Conservation (phyloP, 2,113 vertebrate genomes). For the Trematomus loennbergii region DNA sequence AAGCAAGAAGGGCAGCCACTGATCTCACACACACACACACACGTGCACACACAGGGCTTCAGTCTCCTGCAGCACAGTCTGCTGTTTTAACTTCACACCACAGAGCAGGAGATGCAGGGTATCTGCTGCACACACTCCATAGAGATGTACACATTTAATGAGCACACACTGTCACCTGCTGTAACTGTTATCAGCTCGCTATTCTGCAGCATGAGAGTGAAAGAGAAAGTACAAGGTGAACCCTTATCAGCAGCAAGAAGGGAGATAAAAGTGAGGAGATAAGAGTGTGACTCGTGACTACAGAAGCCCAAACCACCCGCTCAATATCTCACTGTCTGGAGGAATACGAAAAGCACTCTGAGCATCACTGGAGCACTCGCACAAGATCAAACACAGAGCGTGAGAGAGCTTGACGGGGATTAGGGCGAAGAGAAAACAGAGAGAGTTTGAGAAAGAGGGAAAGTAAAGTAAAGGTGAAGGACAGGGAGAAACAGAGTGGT, state of each 20-base stretch:
- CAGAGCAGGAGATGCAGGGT: neutral
- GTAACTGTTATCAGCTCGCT: constrained; percentile 25
- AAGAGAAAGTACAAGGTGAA: constrained; percentile 38
- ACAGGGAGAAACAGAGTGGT: neutral
- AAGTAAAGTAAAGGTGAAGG: constrained; percentile 18
- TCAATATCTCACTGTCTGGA: constrained; percentile 51
- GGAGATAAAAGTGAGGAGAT: constrained; percentile 33
- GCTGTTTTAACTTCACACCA: constrained; percentile 6
- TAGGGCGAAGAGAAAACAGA: constrained; percentile 10
- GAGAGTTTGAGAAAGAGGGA: neutral
- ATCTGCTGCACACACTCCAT: constrained; percentile 7
- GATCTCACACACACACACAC: constrained; percentile 15
- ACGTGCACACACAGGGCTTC: constrained; percentile 19
- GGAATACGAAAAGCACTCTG: constrained; percentile 28
- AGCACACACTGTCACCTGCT: constrained; percentile 25
- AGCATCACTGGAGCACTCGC: constrained; percentile 26
- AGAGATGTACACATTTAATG: constrained; percentile 11
- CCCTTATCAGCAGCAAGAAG: constrained; percentile 53
- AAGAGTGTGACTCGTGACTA: constrained; percentile 44
- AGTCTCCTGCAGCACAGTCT: constrained; percentile 31
- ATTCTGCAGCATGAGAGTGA: constrained; percentile 34
- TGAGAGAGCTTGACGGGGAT: constrained; percentile 22
- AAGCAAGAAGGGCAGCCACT: constrained; percentile 17
- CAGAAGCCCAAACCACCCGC: constrained; percentile 14
- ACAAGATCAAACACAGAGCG: constrained; percentile 60